phyloP scores from a whole-genome alignment of 2,888 invertebrate genomes.

The Drosophila falleni region DNA sequence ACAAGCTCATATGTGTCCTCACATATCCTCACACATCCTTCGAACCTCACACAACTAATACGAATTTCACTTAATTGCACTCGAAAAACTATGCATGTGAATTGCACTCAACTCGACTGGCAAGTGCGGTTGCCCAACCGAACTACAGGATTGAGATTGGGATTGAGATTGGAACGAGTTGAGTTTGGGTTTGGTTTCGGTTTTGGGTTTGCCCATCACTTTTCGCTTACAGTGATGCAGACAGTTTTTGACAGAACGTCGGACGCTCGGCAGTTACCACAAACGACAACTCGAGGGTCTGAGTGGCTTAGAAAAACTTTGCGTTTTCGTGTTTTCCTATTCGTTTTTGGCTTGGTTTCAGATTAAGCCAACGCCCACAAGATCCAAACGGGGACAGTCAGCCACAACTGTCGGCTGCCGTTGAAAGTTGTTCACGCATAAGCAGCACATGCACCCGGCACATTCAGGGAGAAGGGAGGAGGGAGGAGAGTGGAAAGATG shows the following conservation, averaged over 20 bases:
- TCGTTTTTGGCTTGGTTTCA: constrained; percentile 27
- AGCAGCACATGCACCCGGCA: constrained; percentile 45
- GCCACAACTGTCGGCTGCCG: constrained; percentile 47
- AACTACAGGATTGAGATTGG: constrained; percentile 2
- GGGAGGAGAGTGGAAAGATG: background rate
- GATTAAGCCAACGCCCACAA: constrained; percentile 45
- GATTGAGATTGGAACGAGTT: background rate
- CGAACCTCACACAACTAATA: constrained; percentile 58
- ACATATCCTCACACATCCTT: constrained; percentile 1
- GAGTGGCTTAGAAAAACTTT: constrained; percentile 62
- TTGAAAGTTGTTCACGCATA: constrained; percentile 67
- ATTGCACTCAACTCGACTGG: constrained; percentile 70
- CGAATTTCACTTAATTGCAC: constrained; percentile 78
- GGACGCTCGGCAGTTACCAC: constrained; percentile 53
- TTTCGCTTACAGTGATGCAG: constrained; percentile 58
- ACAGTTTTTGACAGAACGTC: constrained; percentile 65
- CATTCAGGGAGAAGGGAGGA: constrained; percentile 2
- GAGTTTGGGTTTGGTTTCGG: constrained; percentile 4
- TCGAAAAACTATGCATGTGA: constrained; percentile 74
- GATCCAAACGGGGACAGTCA: constrained; percentile 1
- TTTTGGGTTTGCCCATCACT: constrained; percentile 35
- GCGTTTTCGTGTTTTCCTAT: constrained; percentile 8
- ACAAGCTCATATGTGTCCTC: constrained; percentile 11
- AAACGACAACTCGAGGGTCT: constrained; percentile 49
- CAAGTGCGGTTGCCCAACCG: constrained; percentile 42